Evolutionary conservation across 2,888 invertebrate genomes (phyloP), one percentile per base, ranked within the genome.

Genomic region (Pollenia griseotomentosa): DNA sequence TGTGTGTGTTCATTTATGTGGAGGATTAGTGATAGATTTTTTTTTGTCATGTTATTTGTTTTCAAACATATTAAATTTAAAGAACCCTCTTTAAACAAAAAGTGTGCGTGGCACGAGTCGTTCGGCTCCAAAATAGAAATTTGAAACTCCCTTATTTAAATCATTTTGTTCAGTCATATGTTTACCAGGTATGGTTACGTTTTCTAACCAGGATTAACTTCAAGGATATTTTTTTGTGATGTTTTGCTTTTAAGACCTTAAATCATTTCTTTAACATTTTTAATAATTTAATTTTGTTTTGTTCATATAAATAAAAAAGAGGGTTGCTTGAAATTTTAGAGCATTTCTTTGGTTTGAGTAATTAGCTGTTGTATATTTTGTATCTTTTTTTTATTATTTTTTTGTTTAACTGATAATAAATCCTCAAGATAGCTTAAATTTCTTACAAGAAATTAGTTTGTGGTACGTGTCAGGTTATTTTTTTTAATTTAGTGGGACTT

Each of bases 171-270:
- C 61, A 66, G 44, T 68, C 53, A 68, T 61, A 79, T 78, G 79
- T 55, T 79, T 48, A 84, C 84, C 84, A 79, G 79, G 61, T 82
- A 84, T 65, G 87, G 84, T 84, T 82, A 74, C 78, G 48, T 81
- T 87, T 70, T 63, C 65, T 74, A 57, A 78, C 87, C 77, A 78
- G 84, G 77, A 79, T 87, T 87, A 87, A 84, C 83, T 63, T 78
- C 48, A 55, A 19, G 23, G 42, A 14, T 71, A 68, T 66, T 68
- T 55, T 81, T 68, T 59, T 44, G 14, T 8, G 1, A 10, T 16
- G 1, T 16, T 46, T 40, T 9, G 33, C 23, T 71, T 51, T 68
- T 53, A 59, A 57, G 48, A 55, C 40, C 42, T 57, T 73, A 57
- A 79, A 73, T 59, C 51, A 78, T 8, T 65, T 57, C 46, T 65